phyloP scores from a whole-genome alignment of 2,113 vertebrate genomes.

The Scomber scombrus region DNA sequence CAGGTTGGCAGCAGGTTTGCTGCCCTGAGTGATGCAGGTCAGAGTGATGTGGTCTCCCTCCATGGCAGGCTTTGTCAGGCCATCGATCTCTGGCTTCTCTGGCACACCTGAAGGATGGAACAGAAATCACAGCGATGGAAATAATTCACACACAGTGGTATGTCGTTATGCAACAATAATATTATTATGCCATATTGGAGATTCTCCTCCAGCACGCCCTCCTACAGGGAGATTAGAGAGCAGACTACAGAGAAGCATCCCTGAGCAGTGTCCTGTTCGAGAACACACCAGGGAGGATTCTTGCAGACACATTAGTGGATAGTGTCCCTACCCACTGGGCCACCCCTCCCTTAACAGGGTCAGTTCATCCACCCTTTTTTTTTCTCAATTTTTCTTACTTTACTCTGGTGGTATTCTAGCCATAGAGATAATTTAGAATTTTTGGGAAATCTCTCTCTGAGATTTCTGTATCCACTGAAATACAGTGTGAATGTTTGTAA shows the following conservation, averaged over 20 bases:
- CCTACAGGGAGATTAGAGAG: slow-evolving; percentile 50
- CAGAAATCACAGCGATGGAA: slow-evolving; percentile 34
- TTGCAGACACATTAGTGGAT: background rate
- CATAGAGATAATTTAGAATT: background rate
- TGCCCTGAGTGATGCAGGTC: slow-evolving; percentile 97
- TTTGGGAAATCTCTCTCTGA: background rate
- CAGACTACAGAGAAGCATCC: slow-evolving; percentile 29
- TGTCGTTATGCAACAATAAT: slow-evolving; percentile 57
- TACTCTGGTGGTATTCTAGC: background rate
- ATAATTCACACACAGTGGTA: slow-evolving; percentile 37
- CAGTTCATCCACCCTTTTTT: background rate
- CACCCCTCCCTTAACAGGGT: background rate
- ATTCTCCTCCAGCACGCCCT: slow-evolving; percentile 26
- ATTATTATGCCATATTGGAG: slow-evolving; percentile 43
- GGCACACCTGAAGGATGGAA: slow-evolving; percentile 89
- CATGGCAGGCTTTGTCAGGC: slow-evolving; percentile 93
- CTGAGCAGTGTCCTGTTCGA: slow-evolving; percentile 3
- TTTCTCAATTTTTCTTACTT: background rate
- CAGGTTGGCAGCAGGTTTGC: slow-evolving; percentile 97
- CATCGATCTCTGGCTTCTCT: slow-evolving; percentile 95
- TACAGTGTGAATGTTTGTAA: background rate
- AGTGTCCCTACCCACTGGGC: slow-evolving; percentile 3
- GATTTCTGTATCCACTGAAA: background rate
- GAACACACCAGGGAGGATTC: slow-evolving; percentile 8
- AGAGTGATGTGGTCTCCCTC: slow-evolving; percentile 96